A percentile compares a stretch with the other conserved stretches of the same genome.
These are phyloP conservation scores for Aphidius gifuensis DNA, from an alignment of 1,140 invertebrate species.

Conservation along the genomic window DNA sequence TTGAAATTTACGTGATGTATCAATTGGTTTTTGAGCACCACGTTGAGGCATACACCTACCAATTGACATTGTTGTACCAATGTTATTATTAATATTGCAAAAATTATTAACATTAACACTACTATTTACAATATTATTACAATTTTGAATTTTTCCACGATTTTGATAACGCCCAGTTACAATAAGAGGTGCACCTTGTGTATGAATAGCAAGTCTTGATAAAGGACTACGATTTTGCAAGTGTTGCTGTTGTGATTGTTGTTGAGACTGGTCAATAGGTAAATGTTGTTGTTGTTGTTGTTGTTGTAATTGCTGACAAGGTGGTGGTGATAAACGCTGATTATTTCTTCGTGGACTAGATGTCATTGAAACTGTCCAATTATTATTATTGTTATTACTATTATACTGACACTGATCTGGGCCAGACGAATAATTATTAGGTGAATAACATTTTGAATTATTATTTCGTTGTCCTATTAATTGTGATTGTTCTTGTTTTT, in stretches of 20 bases:
- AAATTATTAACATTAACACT: conserved; percentile 39
- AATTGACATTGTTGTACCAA: conserved; percentile 33
- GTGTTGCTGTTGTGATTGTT: conserved; percentile 35
- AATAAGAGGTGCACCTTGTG: conserved; percentile 74
- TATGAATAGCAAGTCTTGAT: conserved; percentile 69
- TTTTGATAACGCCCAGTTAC: conserved; percentile 59
- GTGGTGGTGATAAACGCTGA: conserved; percentile 48
- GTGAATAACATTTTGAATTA: conserved; percentile 13
- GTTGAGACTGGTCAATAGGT: conserved; percentile 27
- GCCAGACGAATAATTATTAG: conserved; percentile 28
- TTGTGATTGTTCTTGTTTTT: conserved; percentile 30
- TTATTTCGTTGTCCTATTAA: conserved; percentile 23
- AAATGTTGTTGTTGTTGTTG: conserved; percentile 27
- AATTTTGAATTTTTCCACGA: conserved; percentile 35
- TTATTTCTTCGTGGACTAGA: conserved; percentile 43
- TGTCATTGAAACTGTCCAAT: conserved; percentile 66
- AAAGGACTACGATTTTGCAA: conserved; percentile 56
- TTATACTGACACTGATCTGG: conserved; percentile 41
- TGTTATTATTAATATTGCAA: conserved; percentile 34
- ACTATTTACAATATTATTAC: conserved; percentile 28
- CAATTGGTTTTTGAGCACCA: conserved; percentile 36
- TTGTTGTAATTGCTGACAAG: conserved; percentile 31
- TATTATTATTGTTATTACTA: conserved; percentile 25
- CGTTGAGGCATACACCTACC: conserved; percentile 36
- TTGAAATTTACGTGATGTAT: conserved; percentile 28